Conservation (phyloP, 2,797 vertebrate genomes). For the Strix occidentalis region DNA sequence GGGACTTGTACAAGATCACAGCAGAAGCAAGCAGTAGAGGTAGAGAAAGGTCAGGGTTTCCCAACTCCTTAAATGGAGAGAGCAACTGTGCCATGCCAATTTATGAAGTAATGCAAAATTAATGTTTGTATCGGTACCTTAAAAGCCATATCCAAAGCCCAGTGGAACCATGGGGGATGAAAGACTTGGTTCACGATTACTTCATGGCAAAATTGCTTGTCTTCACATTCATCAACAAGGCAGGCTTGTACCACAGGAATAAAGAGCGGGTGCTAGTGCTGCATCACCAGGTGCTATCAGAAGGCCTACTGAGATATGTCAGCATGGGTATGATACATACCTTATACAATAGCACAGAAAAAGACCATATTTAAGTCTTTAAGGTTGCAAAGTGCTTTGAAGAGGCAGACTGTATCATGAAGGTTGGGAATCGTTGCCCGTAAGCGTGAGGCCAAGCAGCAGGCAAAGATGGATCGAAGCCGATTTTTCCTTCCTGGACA, state of each 20-base stretch:
- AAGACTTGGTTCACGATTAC: not conserved
- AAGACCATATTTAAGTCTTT: not conserved
- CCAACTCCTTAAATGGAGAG: not conserved
- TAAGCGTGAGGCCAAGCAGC: not conserved
- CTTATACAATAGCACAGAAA: not conserved
- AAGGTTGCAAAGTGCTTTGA: not conserved
- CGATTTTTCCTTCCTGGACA: not conserved
- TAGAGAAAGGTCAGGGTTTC: not conserved
- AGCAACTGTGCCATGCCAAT: not conserved
- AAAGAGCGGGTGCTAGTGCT: not conserved
- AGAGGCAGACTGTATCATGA: not conserved
- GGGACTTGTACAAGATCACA: not conserved
- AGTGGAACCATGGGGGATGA: not conserved
- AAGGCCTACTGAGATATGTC: not conserved
- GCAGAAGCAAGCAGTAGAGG: not conserved
- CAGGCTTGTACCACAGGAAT: not conserved
- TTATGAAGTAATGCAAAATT: not conserved
- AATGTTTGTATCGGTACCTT: not conserved
- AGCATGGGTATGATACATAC: not conserved
- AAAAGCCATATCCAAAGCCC: not conserved
- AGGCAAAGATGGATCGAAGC: not conserved
- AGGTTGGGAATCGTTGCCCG: not conserved
- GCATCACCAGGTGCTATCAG: not conserved
- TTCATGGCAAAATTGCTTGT: not conserved
- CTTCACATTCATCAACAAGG: not conserved